Conservation (phyloP, 1,140 invertebrate genomes). For the Harlomillsia oculata region DNA sequence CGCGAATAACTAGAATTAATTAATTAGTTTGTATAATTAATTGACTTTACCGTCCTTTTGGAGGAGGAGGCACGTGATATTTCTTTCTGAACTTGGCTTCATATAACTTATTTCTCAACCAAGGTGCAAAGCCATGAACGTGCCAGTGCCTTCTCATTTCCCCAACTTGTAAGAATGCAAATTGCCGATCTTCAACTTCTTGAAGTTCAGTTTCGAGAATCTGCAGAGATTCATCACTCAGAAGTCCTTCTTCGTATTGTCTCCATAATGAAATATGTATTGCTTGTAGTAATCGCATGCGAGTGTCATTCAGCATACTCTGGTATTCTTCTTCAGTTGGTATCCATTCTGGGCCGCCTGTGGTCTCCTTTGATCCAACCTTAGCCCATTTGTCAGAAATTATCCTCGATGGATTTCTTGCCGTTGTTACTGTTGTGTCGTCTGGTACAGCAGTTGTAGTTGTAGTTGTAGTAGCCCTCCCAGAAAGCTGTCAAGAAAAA, state of each 20-base stretch:
- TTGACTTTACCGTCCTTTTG: background rate
- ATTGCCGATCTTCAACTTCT: slow-evolving; percentile 16
- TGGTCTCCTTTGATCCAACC: slow-evolving; percentile 1
- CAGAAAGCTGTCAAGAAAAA: too few species aligned
- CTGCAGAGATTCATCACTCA: slow-evolving; percentile 31
- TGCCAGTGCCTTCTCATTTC: slow-evolving; percentile 30
- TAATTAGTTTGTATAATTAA: too few species aligned
- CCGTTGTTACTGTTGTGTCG: too few species aligned
- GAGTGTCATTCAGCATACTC: slow-evolving; percentile 30
- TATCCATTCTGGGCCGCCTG: background rate
- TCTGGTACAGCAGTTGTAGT: too few species aligned
- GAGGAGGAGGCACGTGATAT: slow-evolving; percentile 2
- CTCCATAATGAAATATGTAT: slow-evolving; percentile 33
- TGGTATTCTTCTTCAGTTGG: slow-evolving; percentile 19
- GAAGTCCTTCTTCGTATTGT: slow-evolving; percentile 34
- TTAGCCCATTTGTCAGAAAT: too few species aligned
- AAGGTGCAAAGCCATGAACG: slow-evolving; percentile 12
- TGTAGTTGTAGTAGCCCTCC: too few species aligned
- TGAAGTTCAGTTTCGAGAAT: slow-evolving; percentile 18
- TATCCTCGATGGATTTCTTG: too few species aligned
- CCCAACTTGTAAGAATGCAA: slow-evolving; percentile 17
- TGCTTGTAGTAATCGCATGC: slow-evolving; percentile 28
- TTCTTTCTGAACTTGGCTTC: background rate
- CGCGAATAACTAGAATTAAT: too few species aligned
- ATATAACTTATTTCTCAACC: background rate